phyloP scores from a whole-genome alignment of 2,113 vertebrate genomes.

The Meriones unguiculatus region DNA sequence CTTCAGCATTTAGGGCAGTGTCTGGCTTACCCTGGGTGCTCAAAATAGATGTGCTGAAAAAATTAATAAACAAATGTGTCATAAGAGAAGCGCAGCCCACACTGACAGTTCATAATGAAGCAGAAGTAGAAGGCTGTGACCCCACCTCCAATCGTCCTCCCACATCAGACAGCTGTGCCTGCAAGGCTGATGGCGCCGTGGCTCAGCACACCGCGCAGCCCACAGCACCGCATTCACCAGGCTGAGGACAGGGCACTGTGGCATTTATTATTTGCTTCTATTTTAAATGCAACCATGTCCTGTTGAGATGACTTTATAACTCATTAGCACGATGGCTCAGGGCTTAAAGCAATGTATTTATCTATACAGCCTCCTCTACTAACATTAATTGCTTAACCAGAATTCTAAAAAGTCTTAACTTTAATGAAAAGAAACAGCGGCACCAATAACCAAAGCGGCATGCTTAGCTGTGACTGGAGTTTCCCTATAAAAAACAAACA shows the following conservation, averaged over 20 bases:
- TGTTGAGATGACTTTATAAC: neutral
- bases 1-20: neutral
- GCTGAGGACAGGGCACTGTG: neutral
- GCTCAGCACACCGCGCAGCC: neutral
- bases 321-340: neutral
- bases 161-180: neutral
- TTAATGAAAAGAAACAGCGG: conserved; percentile 12
- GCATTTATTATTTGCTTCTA: neutral
- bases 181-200: neutral
- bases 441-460: neutral
- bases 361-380: neutral
- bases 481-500: neutral
- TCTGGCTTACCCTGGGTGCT: neutral
- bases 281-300: conserved; percentile 7
- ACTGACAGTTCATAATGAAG: neutral
- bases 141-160: neutral
- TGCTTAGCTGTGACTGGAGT: neutral
- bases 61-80: conserved; percentile 23
- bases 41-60: conserved; percentile 7
- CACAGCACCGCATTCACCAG: neutral
- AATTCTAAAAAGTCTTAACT: conserved; percentile 15
- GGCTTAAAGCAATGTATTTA: neutral
- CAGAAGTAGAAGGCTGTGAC: neutral
- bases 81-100: neutral
- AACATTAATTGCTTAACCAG: conserved; percentile 39